Evolutionary conservation across 2,888 invertebrate genomes (phyloP).

Genomic region (Candidula unifasciata): DNA sequence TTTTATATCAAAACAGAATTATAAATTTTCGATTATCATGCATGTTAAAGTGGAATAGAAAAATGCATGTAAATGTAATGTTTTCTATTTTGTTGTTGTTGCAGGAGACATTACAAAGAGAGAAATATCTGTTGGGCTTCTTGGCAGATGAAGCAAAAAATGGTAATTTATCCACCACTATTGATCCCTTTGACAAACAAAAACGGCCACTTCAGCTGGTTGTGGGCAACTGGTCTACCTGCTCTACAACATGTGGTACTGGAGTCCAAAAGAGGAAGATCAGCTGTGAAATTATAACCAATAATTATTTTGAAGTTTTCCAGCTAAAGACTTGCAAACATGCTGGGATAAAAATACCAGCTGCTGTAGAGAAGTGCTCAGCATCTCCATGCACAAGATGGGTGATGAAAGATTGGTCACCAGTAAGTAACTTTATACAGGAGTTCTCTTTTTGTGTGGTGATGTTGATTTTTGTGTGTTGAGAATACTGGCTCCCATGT

Average conservation of each 20-base stretch:
- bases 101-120: constrained; percentile 63
- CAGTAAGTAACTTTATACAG: constrained; percentile 82
- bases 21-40: background rate
- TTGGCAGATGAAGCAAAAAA: constrained; percentile 51
- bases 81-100: constrained; percentile 11
- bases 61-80: background rate
- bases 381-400: constrained; percentile 92
- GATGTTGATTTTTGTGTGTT: background rate
- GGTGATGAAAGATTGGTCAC: constrained; percentile 94
- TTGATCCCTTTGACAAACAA: constrained; percentile 67
- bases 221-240: constrained; percentile 65
- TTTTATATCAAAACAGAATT: no score
- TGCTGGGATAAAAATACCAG: constrained; percentile 81
- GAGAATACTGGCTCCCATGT: no score
- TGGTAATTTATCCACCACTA: constrained; percentile 54
- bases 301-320: constrained; percentile 67
- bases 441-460: background rate
- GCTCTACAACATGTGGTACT: constrained; percentile 69
- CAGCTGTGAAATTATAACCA: constrained; percentile 71
- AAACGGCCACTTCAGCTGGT: constrained; percentile 62
- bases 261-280: constrained; percentile 67
- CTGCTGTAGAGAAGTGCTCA: constrained; percentile 87
- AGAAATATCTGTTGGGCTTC: constrained; percentile 58
- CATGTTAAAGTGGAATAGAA: background rate
- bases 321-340: constrained; percentile 62